A percentile compares a stretch with the other conserved stretches of the same genome.
These are phyloP conservation scores for Siniperca obscura DNA, from an alignment of 2,797 vertebrate species.

Conservation along the genomic window DNA sequence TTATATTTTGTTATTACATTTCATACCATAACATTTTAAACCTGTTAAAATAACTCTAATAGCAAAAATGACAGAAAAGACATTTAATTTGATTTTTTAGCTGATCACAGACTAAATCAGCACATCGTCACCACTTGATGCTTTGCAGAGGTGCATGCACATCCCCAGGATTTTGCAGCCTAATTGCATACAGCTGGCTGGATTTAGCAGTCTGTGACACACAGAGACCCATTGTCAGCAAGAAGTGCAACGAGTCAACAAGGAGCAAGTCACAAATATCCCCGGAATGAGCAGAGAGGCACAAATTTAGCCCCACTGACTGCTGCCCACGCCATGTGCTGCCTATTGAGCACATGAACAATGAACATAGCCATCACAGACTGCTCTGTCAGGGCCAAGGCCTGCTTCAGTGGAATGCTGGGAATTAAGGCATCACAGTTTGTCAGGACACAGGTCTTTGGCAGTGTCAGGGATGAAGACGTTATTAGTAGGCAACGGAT, in stretches of 20 bases:
- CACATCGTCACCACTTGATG: conserved; percentile 35
- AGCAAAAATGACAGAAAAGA: not conserved
- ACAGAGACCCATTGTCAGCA: conserved; percentile 74
- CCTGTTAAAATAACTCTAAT: not conserved
- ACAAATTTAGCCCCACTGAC: conserved; percentile 78
- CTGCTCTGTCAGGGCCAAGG: conserved; percentile 70
- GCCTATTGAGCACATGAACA: conserved; percentile 76
- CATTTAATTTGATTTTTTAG: not conserved
- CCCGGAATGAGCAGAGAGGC: conserved; percentile 78
- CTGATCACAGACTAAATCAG: conserved; percentile 21
- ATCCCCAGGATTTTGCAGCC: conserved; percentile 53
- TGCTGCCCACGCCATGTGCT: conserved; percentile 77
- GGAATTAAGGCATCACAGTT: conserved; percentile 61
- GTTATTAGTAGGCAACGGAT: not conserved
- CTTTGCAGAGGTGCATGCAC: conserved; percentile 38
- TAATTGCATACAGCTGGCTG: conserved; percentile 74
- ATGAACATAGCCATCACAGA: conserved; percentile 70
- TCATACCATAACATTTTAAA: not conserved
- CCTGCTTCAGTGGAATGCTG: conserved; percentile 56
- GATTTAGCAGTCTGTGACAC: conserved; percentile 63
- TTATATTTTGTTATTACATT: not conserved
- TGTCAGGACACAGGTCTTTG: conserved; percentile 31
- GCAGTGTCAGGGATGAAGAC: conserved; percentile 45
- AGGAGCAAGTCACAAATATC: conserved; percentile 79
- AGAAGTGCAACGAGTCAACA: conserved; percentile 72